Percentiles rank a stretch among this genome's conserved stretches.
These are phyloP conservation scores for Julus scanicus DNA, from an alignment of 2,888 invertebrate genomes.

Conservation along the genomic window DNA sequence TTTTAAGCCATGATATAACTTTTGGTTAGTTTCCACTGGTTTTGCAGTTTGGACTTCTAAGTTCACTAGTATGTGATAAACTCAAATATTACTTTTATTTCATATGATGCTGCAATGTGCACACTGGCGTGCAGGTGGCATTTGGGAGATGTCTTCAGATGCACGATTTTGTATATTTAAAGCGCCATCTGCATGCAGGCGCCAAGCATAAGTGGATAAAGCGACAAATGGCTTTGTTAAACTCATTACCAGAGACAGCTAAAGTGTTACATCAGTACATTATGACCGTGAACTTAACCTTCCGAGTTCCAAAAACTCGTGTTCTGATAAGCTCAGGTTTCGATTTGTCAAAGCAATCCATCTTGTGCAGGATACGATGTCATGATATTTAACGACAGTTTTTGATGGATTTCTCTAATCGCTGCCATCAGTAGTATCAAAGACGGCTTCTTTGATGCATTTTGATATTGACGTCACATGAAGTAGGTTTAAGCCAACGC, in stretches of 20 bases:
- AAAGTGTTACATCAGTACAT: background rate
- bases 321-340: background rate
- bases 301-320: background rate
- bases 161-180: background rate
- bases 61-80: too few species aligned
- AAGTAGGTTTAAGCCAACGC: background rate
- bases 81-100: too few species aligned
- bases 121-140: too few species aligned
- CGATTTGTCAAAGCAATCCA: background rate
- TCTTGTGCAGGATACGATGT: background rate
- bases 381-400: background rate
- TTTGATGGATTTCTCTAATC: slow-evolving; percentile 18
- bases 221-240: background rate
- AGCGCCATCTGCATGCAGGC: background rate
- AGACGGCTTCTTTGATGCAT: background rate
- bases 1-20: too few species aligned
- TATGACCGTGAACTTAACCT: background rate
- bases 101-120: too few species aligned
- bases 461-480: background rate
- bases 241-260: background rate
- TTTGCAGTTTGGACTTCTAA: background rate
- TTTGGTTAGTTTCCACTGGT: background rate
- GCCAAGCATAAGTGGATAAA: background rate
- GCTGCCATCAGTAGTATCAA: background rate
- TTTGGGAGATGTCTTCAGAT: background rate